phyloP scores from a whole-genome alignment of 2,797 vertebrate species.

The Acanthopagrus latus region DNA sequence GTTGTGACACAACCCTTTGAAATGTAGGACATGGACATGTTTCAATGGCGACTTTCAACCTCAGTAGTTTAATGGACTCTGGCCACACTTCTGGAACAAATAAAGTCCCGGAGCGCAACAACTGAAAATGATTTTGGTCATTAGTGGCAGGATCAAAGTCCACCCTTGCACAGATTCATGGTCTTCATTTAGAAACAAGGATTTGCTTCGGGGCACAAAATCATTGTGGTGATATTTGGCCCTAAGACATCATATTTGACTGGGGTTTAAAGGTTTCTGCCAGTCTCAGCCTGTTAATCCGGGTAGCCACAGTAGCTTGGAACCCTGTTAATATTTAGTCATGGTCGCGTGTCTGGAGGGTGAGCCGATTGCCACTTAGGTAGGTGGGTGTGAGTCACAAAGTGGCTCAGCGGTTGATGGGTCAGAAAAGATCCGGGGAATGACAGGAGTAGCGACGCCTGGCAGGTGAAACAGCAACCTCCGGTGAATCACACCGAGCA shows the following conservation, averaged over 20 bases:
- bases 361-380: conserved; percentile 60
- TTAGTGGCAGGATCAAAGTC: conserved; percentile 50
- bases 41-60: conserved; percentile 49
- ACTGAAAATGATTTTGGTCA: conserved; percentile 48
- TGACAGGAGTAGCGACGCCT: conserved; percentile 41
- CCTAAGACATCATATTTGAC: conserved; percentile 67
- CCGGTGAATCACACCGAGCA: conserved; percentile 42
- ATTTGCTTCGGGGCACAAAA: conserved; percentile 44
- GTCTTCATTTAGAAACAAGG: conserved; percentile 56
- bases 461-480: conserved; percentile 65
- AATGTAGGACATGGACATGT: conserved; percentile 19
- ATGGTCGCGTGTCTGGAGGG: conserved; percentile 74
- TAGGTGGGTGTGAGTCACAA: conserved; percentile 69
- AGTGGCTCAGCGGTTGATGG: conserved; percentile 37
- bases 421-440: conserved; percentile 42
- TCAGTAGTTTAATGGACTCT: conserved; percentile 47
- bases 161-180: conserved; percentile 35
- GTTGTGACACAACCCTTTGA: conserved; percentile 28
- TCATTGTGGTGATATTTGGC: conserved; percentile 55
- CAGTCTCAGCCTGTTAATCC: conserved; percentile 66
- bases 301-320: conserved; percentile 75
- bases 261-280: conserved; percentile 59
- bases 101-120: conserved; percentile 21
- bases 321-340: conserved; percentile 67
- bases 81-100: conserved; percentile 44